Base-by-base conservation (phyloP, 2,888 invertebrate species). In the Andrena trimmerana region DNA sequence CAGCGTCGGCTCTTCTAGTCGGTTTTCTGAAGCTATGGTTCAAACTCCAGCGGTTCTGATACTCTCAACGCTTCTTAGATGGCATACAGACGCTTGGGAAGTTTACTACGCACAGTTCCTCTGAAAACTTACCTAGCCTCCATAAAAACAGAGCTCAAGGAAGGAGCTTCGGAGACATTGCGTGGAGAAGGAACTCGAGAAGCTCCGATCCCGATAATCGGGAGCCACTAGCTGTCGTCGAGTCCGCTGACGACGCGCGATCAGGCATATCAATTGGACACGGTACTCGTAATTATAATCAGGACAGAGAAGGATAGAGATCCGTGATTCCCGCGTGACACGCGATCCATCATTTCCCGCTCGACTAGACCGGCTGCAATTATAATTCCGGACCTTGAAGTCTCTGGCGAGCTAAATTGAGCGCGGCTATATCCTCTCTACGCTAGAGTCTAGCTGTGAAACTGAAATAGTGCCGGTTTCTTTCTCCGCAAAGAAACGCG, bases 361-460 rank as follows among this genome's bases (percentile, higher is more conserved):
- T 59, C 48, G 63, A 7, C 63, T 13, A 1, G 59, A 24, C 69
- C 6, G 3, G 48, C 24, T 29, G 74, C 68, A 81, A 81, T 81
- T 81, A 81, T 60, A 81, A 81, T 81, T 24, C 36, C 31, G 33
- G 52, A 54, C 81, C 81, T 81, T 81, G 81, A 62, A 54, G 1
- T 50, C 8, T 57, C 59, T 48, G 63, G 31, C 65, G 57, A 63
- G 72, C 72, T 73, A 81, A 69, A 80, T 73, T 48, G 54, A 80
- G 81, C 81, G 36, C 36, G 16, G 31, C 54, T 48, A 54, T 10
- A 60, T 33, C 48, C 29, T 66, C 20, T 42, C 48, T 13, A 36
- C 20, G 60, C 33, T 63, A n/a, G 48, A 33, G 5, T 16, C 27
- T 63, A 27, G n/a, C 27, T 20, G 27, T 16, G 6, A 29, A 29